Evolutionary conservation across 2,113 vertebrate species (phyloP).

Genomic region (Corydoras sp.): DNA sequence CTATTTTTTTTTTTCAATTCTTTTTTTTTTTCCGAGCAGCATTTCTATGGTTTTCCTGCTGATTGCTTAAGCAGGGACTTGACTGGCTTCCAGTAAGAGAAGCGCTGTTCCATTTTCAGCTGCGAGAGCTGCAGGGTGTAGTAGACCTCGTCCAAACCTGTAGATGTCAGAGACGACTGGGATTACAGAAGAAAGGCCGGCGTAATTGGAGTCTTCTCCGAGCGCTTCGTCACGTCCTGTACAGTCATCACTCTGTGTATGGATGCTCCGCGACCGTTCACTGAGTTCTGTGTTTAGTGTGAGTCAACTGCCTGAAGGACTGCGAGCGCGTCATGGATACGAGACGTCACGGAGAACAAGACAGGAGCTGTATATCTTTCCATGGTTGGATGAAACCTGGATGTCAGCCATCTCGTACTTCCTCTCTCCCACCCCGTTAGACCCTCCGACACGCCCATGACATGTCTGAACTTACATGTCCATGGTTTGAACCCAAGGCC

Average conservation of each 20-base stretch:
- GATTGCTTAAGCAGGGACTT: not conserved
- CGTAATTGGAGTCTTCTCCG: not conserved
- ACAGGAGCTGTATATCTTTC: too few relatives aligned
- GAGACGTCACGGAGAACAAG: not conserved
- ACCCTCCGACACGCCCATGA: not conserved
- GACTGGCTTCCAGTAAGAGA: not conserved
- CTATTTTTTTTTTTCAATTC: too few relatives aligned
- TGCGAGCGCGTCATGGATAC: not conserved
- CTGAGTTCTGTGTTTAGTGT: not conserved
- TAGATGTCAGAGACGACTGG: not conserved
- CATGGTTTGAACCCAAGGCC: not conserved
- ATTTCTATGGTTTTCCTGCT: too few relatives aligned
- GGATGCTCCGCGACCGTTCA: not conserved
- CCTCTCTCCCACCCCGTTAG: not conserved
- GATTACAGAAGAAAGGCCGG: not conserved
- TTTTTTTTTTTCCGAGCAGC: too few relatives aligned
- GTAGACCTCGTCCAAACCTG: not conserved
- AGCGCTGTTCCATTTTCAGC: not conserved
- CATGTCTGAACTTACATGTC: not conserved
- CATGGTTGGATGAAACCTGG: not conserved
- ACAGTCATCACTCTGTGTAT: not conserved
- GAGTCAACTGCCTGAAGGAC: conserved; percentile 4
- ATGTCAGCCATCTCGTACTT: not conserved
- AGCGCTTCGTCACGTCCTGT: not conserved
- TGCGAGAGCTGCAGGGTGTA: not conserved